These are phyloP conservation scores for Panurus biarmicus DNA, from an alignment of 2,113 vertebrate genomes.

Conservation along the genomic window DNA sequence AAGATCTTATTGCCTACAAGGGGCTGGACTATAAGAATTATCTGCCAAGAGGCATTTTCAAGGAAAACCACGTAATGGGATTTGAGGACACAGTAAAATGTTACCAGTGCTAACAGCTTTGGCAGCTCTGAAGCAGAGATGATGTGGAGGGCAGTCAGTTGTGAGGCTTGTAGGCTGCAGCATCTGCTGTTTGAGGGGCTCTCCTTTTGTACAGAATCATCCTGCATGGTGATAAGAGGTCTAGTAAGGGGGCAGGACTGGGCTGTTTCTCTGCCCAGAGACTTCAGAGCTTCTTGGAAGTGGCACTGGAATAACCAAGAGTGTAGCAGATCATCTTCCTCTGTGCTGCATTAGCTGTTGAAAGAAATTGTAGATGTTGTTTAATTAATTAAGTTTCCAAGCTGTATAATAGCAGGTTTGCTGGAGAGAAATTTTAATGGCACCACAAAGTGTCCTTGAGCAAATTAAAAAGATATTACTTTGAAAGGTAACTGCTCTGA, in stretches of 20 bases:
- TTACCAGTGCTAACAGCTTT: neutral
- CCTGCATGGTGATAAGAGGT: neutral
- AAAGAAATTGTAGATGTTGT: neutral
- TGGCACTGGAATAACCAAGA: neutral
- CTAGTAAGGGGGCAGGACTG: fast-evolving
- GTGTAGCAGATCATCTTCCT: neutral
- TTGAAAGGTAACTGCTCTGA: neutral
- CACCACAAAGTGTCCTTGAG: neutral
- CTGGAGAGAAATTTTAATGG: neutral
- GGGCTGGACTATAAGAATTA: neutral
- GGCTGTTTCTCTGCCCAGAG: neutral
- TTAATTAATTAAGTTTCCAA: constrained; percentile 18
- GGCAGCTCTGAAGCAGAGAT: neutral
- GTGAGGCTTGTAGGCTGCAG: neutral
- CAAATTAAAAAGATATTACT: neutral
- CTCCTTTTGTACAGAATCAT: neutral
- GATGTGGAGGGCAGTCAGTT: neutral
- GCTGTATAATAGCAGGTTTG: neutral
- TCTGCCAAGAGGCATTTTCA: neutral
- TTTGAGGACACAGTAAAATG: neutral
- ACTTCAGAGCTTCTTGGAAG: neutral
- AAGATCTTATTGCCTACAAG: neutral
- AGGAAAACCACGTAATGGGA: neutral
- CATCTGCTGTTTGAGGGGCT: neutral
- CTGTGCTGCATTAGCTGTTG: neutral